Base-by-base conservation (phyloP, 2,888 invertebrate genomes). In the Drosophila fulvimacula region DNA sequence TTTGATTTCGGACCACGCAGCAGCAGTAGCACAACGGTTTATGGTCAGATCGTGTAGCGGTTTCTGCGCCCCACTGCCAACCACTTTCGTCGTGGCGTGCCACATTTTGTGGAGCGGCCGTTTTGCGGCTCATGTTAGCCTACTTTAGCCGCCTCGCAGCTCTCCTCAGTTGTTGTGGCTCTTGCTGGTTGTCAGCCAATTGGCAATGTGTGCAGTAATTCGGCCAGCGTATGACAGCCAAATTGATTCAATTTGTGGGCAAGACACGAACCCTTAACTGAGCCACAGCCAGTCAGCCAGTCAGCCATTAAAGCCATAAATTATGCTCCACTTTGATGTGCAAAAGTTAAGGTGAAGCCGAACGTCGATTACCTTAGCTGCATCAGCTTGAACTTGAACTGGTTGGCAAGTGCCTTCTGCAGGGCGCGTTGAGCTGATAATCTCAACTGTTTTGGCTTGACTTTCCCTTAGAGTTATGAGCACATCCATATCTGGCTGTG, bases 81-180 rank as follows among this genome's bases (percentile, higher is more conserved):
- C 80, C 69, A 82, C 87, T 82, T 84, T 82, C 76, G 65, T 82
- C 76, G 65, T 78, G 67, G 78, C 70, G 73, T 75, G 75, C 82
- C 68, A 79, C 76, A 76, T 76, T 75, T 76, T 65, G 59, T 57
- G 60, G 44, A 44, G 36, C 65, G 56, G 30, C 67, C 64, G 62
- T 36, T 55, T 78, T 68, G 76, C 19, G 71, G 73, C 73, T 64
- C 52, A 62, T 71, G 72, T 73, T 79, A 76, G 79, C 84, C 87
- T 79, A 87, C 80, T 82, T 85, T 56, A 24, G 17, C 13, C 30
- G 60, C 63, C 41, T 66, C 24, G 38, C 17, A 52, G 53, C 21
- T 52, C 32, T 32, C 53, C 19, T 17, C 17, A 5, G 17, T 38
- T 57, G n/a, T 9, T 46, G 34, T 38, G 55, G 42, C 9, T 56